Conservation (phyloP, 2,113 vertebrate species). For the Hiodon tergisus region DNA sequence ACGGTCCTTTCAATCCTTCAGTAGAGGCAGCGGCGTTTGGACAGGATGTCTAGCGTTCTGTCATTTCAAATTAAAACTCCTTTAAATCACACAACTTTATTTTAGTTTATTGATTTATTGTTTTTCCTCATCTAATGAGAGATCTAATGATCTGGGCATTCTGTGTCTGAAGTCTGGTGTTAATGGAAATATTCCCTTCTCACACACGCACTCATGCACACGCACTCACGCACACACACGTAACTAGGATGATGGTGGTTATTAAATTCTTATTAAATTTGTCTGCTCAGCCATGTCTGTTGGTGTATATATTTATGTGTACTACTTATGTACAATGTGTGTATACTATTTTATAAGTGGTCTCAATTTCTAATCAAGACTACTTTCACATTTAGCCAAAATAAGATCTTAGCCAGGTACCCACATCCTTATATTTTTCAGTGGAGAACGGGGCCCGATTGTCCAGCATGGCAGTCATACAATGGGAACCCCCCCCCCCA, state of each 20-base stretch:
- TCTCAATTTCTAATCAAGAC: neutral
- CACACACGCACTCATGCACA: neutral
- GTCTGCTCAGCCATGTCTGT: neutral
- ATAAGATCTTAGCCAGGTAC: neutral
- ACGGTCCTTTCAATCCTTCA: neutral
- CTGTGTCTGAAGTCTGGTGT: neutral
- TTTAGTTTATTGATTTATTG: neutral
- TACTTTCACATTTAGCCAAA: neutral
- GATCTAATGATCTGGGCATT: neutral
- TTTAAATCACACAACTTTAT: neutral
- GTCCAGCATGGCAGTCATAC: constrained; percentile 1
- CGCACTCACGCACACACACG: too few relatives aligned
- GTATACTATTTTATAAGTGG: neutral
- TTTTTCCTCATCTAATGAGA: neutral
- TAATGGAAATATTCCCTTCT: neutral
- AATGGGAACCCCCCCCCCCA: constrained; percentile 12
- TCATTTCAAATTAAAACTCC: too few relatives aligned
- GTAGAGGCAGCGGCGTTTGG: too few relatives aligned
- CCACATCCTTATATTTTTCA: neutral
- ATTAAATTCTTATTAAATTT: neutral
- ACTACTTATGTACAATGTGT: neutral
- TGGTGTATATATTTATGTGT: neutral
- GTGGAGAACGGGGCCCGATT: constrained; percentile 9
- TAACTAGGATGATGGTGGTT: neutral
- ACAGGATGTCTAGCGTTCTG: too few relatives aligned